phyloP scores from a whole-genome alignment of 2,888 invertebrate genomes.

The Pristionchus fissidentatus region DNA sequence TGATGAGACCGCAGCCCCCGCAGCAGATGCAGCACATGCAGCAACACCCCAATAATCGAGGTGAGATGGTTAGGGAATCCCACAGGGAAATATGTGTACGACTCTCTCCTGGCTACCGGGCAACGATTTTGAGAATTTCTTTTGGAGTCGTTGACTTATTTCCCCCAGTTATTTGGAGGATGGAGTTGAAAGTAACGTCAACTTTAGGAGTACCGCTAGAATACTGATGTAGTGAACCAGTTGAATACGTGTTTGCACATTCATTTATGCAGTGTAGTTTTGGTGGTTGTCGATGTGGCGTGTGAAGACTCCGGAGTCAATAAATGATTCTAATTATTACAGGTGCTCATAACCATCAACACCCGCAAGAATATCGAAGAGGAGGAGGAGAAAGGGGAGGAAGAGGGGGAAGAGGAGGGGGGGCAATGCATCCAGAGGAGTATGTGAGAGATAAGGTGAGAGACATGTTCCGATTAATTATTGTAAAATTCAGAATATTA shows the following conservation, averaged over 20 bases:
- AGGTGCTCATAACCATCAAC: background rate
- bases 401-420: background rate
- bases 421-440: conserved; percentile 31
- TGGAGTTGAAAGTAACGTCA: too few species aligned
- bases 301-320: background rate
- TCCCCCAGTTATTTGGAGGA: too few species aligned
- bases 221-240: too few species aligned
- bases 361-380: background rate
- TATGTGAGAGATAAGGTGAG: conserved; percentile 40
- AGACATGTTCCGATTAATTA: background rate
- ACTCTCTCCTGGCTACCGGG: too few species aligned
- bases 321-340: background rate
- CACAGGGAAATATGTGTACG: too few species aligned
- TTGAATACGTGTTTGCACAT: too few species aligned
- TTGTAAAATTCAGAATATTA: background rate
- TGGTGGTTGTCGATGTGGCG: too few species aligned
- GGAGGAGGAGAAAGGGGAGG: conserved; percentile 19
- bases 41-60: background rate
- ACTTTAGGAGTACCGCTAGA: too few species aligned
- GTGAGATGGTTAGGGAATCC: too few species aligned
- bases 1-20: background rate
- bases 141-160: too few species aligned
- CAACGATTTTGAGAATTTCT: too few species aligned
- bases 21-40: background rate
- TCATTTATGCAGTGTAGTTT: too few species aligned